Percentiles rank a stretch among this genome's conserved stretches.
Conservation (phyloP, 37 sponge, comb jelly and placozoan species). For the Haliclona indistincta region DNA sequence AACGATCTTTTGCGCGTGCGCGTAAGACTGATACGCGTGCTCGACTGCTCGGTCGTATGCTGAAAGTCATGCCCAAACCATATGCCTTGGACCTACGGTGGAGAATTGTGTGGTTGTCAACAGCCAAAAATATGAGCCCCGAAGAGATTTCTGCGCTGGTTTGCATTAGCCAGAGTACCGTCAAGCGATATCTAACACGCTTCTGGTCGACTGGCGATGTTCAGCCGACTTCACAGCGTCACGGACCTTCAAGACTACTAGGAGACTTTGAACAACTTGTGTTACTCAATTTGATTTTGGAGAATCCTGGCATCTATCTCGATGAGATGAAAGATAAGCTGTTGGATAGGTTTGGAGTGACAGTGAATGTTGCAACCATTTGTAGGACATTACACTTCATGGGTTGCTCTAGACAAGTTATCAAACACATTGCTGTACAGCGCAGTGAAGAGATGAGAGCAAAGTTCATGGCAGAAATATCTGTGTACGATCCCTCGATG, state of each 20-base stretch:
- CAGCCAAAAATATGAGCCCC: background rate
- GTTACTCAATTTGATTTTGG: conserved; percentile 15
- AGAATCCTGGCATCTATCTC: conserved; percentile 35
- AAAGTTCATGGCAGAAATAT: conserved; percentile 39
- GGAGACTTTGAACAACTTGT: conserved; percentile 23
- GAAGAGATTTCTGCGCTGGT: background rate
- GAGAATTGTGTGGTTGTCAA: conserved; percentile 25
- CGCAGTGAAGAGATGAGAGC: conserved; percentile 18
- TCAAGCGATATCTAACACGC: conserved; percentile 12
- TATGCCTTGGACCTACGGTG: conserved; percentile 24
- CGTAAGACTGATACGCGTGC: too few species aligned
- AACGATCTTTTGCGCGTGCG: too few species aligned
- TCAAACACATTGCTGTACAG: conserved; percentile 16
- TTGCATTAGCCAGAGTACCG: conserved; percentile 4
- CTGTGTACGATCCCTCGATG: conserved; percentile 26
- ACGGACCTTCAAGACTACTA: conserved; percentile 23
- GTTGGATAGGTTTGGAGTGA: conserved; percentile 8
- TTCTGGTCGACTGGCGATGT: conserved; percentile 36
- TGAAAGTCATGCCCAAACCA: conserved; percentile 11
- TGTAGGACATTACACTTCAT: too few species aligned
- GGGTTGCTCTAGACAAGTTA: too few species aligned
- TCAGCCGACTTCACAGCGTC: conserved; percentile 8
- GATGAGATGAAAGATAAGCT: conserved; percentile 20
- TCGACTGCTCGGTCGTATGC: too few species aligned
- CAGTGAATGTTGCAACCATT: conserved; percentile 18